These are phyloP conservation scores for Epistrophe grossulariae DNA, from an alignment of 2,888 invertebrate species.

Conservation along the genomic window DNA sequence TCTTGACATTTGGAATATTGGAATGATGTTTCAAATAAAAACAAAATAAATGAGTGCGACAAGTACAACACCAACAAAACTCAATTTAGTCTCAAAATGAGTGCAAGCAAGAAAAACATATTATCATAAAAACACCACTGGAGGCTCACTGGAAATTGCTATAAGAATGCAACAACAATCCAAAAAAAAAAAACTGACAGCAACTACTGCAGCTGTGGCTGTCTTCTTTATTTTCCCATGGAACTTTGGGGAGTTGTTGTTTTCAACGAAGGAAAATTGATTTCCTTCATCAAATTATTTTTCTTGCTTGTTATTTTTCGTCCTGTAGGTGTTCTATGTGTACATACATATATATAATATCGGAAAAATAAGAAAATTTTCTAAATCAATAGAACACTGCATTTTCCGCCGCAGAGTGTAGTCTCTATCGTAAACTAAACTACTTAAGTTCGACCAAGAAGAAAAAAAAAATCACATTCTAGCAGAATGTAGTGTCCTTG, in stretches of 20 bases:
- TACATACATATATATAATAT: slow-evolving; percentile 5
- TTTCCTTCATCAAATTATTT: slow-evolving; percentile 55
- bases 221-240: slow-evolving; percentile 61
- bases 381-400: slow-evolving; percentile 58
- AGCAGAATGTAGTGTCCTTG: slow-evolving; percentile 63
- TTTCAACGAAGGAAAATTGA: slow-evolving; percentile 73
- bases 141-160: slow-evolving; percentile 8
- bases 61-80: background rate
- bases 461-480: slow-evolving; percentile 39
- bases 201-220: slow-evolving; percentile 21
- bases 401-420: slow-evolving; percentile 63
- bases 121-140: background rate
- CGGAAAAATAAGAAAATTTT: slow-evolving; percentile 43
- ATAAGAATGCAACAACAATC: background rate
- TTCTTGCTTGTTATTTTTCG: slow-evolving; percentile 38
- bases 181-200: slow-evolving; percentile 23
- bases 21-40: background rate
- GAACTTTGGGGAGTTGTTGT: slow-evolving; percentile 73
- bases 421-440: slow-evolving; percentile 12
- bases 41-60: background rate
- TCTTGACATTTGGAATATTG: slow-evolving; percentile 4
- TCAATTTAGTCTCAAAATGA: background rate
- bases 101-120: slow-evolving; percentile 2
- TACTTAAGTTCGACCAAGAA: background rate
- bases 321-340: slow-evolving; percentile 52